Conservation (phyloP, 2,797 vertebrate genomes). For the Hippopotamyrus pictus region DNA sequence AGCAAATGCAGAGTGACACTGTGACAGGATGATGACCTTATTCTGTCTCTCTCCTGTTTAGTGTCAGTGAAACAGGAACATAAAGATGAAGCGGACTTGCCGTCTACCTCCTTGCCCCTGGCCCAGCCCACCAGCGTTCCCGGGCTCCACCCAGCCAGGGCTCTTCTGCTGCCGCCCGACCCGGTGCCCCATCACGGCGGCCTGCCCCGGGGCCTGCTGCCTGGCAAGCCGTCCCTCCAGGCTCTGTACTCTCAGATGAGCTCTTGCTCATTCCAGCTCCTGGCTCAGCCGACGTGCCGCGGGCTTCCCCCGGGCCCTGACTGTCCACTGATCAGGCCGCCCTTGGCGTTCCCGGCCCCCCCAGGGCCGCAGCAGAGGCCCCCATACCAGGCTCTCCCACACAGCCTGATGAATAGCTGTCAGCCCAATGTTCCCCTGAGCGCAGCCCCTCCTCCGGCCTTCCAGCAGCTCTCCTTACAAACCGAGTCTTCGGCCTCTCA, state of each 20-base stretch:
- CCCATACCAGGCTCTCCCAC: conserved; percentile 68
- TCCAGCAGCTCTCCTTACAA: conserved; percentile 60
- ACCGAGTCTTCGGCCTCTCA: conserved; percentile 55
- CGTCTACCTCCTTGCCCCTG: conserved; percentile 53
- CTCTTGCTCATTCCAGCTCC: conserved; percentile 52
- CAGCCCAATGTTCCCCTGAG: conserved; percentile 68
- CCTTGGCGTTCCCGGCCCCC: conserved; percentile 59
- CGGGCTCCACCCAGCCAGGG: conserved; percentile 49
- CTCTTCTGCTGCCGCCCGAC: conserved; percentile 55
- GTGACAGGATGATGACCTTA: not conserved
- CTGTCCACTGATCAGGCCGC: conserved; percentile 56
- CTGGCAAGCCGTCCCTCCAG: conserved; percentile 50
- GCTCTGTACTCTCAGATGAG: conserved; percentile 51
- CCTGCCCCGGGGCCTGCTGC: conserved; percentile 61
- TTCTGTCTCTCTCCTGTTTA: conserved; percentile 29
- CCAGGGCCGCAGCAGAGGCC: conserved; percentile 61
- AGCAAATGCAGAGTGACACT: not conserved
- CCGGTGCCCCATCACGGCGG: conserved; percentile 53
- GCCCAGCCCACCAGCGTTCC: conserved; percentile 38
- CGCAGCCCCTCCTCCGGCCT: conserved; percentile 58
- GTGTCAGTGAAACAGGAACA: conserved; percentile 77
- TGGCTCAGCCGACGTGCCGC: conserved; percentile 58
- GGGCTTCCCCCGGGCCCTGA: conserved; percentile 59
- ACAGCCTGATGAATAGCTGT: conserved; percentile 62
- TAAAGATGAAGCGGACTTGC: conserved; percentile 62